Base-by-base conservation (phyloP, 2,888 invertebrate species). In the Drosophila ochracea region DNA sequence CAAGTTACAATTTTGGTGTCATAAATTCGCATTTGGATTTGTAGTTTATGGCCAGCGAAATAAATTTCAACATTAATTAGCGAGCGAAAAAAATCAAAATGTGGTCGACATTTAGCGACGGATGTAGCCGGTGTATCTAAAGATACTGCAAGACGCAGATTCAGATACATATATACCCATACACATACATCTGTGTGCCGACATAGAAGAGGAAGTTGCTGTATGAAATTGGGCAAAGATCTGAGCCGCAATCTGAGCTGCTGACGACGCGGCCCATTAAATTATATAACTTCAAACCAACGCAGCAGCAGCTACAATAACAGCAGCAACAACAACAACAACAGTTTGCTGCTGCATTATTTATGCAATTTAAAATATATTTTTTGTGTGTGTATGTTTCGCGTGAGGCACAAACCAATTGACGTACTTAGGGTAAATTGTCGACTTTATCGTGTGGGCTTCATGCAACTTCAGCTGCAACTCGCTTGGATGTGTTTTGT, bases 391-490 rank as follows among this genome's bases (percentile, higher is more conserved):
- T 52, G 49, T 66, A 16, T 75, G 47, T 77, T 66, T 61, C 58
- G 68, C 71, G 60, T 77, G 69, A 57, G 69, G 66, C 76, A 76
- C 68, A 73, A 83, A 76, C 70, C 84, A 83, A 84, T 84, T 84
- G 89, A 84, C 89, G 89, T 89, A 85, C 89, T 89, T 89, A 87
- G 85, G 85, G 87, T 89, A 89, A 82, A 55, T 67, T 67, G 58
- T 68, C 59, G 64, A 74, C 41, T 30, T 43, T 41, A 31, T 30
- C 82, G 83, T 89, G 85, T 85, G 89, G 89, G 87, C 73, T 76
- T 83, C 76, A 83, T 82, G 84, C 79, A 86, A 69, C 78, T 63
- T 69, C 60, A 65, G 66, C 43, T 35, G 54, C 65, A 43, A 53
- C 43, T 37, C 49, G 54, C 60, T 67, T 70, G 33, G 68, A 55